Percentiles rank a stretch among this genome's conserved stretches.
Conservation (phyloP, 2,113 vertebrate genomes). For the Neolamprologus fasciatus region DNA sequence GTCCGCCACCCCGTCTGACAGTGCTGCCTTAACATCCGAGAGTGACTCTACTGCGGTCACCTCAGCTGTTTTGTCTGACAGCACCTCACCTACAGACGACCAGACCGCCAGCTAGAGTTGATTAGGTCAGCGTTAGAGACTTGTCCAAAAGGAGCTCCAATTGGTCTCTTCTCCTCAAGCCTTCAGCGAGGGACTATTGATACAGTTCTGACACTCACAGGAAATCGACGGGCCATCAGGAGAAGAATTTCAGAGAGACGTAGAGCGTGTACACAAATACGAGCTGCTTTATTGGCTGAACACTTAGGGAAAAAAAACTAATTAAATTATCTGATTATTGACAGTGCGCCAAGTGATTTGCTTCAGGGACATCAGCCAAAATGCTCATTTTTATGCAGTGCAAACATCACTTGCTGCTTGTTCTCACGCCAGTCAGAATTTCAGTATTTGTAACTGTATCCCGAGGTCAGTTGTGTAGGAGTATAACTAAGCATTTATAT, state of each 20-base stretch:
- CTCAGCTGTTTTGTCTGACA: not conserved
- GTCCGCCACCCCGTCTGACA: not conserved
- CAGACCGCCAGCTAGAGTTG: slow-evolving; percentile 52
- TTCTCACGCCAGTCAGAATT: not conserved
- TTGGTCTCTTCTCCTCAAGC: not conserved
- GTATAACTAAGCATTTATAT: not conserved
- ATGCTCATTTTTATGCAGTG: slow-evolving; percentile 9
- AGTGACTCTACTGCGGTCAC: slow-evolving; percentile 2
- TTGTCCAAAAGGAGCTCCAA: not conserved
- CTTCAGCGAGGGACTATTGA: not conserved
- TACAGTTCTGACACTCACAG: not conserved
- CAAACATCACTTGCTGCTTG: not conserved
- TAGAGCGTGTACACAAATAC: not conserved
- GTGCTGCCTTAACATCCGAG: slow-evolving; percentile 7
- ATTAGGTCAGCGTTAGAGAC: not conserved
- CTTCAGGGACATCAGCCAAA: not conserved
- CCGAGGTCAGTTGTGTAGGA: not conserved
- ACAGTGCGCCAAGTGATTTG: not conserved
- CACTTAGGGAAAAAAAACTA: not conserved
- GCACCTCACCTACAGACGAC: slow-evolving; percentile 21
- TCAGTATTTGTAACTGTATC: not conserved
- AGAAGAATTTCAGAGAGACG: not conserved
- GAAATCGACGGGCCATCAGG: not conserved
- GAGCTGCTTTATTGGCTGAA: slow-evolving; percentile 1
- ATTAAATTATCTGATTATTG: not conserved